Evolutionary conservation across 2,888 invertebrate species (phyloP).

Genomic region (Epinotia bilunana): DNA sequence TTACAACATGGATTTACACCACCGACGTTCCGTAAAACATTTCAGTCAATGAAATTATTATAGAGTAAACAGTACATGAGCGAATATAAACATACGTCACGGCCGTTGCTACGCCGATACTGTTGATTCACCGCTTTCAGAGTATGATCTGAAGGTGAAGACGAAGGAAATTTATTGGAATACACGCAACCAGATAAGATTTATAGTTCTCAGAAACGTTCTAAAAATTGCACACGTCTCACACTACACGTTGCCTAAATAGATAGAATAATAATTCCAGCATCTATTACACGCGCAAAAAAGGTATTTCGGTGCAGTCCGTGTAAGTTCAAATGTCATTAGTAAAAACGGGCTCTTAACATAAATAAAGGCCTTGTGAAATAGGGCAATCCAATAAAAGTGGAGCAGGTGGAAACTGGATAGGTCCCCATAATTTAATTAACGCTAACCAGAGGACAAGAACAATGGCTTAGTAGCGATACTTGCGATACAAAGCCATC

Average conservation of each 20-base stretch:
- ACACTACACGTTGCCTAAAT: constrained; percentile 34
- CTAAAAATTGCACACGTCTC: constrained; percentile 74
- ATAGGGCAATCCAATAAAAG: constrained; percentile 40
- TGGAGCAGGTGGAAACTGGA: constrained; percentile 39
- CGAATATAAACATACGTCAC: constrained; percentile 75
- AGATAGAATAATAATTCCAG: constrained; percentile 20
- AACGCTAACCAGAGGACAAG: constrained; percentile 27
- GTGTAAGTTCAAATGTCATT: not conserved
- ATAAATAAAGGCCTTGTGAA: constrained; percentile 31
- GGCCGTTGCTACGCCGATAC: constrained; percentile 70
- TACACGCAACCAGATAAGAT: constrained; percentile 73
- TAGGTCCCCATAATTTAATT: constrained; percentile 44
- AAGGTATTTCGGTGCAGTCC: not conserved
- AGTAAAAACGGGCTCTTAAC: not conserved
- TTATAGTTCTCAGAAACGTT: constrained; percentile 75
- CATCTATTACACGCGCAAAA: constrained; percentile 10
- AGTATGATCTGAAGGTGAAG: constrained; percentile 70
- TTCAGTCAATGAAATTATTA: constrained; percentile 79
- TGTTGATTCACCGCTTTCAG: constrained; percentile 71
- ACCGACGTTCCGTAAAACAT: constrained; percentile 62
- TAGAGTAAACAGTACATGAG: constrained; percentile 75
- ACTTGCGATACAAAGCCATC: constrained; percentile 35
- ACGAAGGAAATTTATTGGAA: constrained; percentile 77
- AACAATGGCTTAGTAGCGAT: constrained; percentile 32
- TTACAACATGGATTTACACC: constrained; percentile 46